Conservation (phyloP, 2,797 vertebrate genomes). For the Borostomias antarcticus region DNA sequence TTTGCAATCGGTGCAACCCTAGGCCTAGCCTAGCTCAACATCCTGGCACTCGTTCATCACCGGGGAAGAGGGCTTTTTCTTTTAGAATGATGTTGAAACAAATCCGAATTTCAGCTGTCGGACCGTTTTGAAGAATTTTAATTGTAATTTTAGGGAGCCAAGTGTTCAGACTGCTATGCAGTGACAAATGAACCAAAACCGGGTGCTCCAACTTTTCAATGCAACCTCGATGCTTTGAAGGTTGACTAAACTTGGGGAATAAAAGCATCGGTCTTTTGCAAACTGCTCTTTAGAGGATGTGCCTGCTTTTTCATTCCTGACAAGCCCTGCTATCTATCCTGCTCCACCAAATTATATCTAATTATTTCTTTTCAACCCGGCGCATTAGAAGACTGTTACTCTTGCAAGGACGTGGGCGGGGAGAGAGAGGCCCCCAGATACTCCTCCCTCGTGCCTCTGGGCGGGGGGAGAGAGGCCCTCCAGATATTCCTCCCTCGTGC, state of each 20-base stretch:
- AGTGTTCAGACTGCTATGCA: constrained; percentile 25
- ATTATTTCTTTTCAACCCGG: constrained; percentile 79
- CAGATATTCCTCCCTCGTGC: constrained; percentile 70
- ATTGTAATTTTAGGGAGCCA: constrained; percentile 4
- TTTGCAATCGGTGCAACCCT: too few species aligned
- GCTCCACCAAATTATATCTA: constrained; percentile 75
- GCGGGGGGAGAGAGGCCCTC: constrained; percentile 69
- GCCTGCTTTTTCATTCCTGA: constrained; percentile 63
- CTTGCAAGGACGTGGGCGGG: constrained; percentile 56
- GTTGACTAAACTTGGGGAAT: constrained; percentile 70
- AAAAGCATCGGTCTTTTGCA: constrained; percentile 68
- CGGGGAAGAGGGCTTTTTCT: too few species aligned
- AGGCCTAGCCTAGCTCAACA: too few species aligned
- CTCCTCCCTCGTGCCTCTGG: constrained; percentile 72
- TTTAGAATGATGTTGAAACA: too few species aligned
- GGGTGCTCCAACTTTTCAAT: constrained; percentile 45
- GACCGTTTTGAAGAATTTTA: not conserved
- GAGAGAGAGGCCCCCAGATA: constrained; percentile 70
- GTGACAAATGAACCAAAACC: constrained; percentile 44
- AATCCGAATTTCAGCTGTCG: too few species aligned
- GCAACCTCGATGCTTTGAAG: constrained; percentile 63
- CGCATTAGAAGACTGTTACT: constrained; percentile 71
- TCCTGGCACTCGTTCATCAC: too few species aligned
- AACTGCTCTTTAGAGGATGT: constrained; percentile 70
- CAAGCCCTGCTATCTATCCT: constrained; percentile 69